Evolutionary conservation across 2,888 invertebrate species (phyloP).

Genomic region (Keiferia lycopersicella): DNA sequence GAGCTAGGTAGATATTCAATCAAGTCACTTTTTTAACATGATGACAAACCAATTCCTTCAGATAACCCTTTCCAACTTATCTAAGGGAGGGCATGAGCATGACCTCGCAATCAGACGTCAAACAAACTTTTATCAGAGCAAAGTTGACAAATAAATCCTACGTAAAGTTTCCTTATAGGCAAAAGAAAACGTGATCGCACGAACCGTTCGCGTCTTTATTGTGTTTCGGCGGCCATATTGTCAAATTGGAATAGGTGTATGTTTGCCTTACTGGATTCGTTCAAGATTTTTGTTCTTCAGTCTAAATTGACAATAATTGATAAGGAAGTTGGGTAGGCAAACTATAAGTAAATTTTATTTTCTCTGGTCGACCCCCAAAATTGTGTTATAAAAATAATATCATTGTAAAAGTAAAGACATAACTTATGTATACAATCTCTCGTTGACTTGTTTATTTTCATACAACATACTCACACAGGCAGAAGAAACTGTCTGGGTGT

Average conservation of each 20-base stretch:
- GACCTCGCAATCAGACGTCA: slow-evolving; percentile 77
- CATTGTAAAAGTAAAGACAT: too few relatives aligned
- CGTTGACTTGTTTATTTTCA: too few relatives aligned
- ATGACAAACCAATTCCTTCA: slow-evolving; percentile 49
- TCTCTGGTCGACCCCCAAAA: too few relatives aligned
- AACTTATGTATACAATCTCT: too few relatives aligned
- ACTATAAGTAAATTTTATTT: too few relatives aligned
- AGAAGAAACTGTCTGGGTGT: background rate
- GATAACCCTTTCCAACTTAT: slow-evolving; percentile 56
- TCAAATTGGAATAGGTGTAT: slow-evolving; percentile 18
- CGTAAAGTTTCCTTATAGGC: slow-evolving; percentile 70
- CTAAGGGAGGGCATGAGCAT: slow-evolving; percentile 62
- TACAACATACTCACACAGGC: too few relatives aligned
- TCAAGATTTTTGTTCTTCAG: too few relatives aligned
- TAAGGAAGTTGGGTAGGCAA: too few relatives aligned
- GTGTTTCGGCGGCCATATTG: slow-evolving; percentile 35
- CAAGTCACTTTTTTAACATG: too few relatives aligned
- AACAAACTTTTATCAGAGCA: slow-evolving; percentile 76
- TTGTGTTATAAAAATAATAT: too few relatives aligned
- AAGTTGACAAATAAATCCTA: slow-evolving; percentile 79
- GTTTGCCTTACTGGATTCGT: background rate
- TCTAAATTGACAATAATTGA: too few relatives aligned
- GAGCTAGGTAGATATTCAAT: too few relatives aligned
- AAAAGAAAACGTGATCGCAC: slow-evolving; percentile 41
- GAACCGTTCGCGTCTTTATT: slow-evolving; percentile 52